A percentile compares a stretch with the other conserved stretches of the same genome.
These are phyloP conservation scores for Orchestia grillus DNA, from an alignment of 1,140 invertebrate genomes.

Conservation along the genomic window DNA sequence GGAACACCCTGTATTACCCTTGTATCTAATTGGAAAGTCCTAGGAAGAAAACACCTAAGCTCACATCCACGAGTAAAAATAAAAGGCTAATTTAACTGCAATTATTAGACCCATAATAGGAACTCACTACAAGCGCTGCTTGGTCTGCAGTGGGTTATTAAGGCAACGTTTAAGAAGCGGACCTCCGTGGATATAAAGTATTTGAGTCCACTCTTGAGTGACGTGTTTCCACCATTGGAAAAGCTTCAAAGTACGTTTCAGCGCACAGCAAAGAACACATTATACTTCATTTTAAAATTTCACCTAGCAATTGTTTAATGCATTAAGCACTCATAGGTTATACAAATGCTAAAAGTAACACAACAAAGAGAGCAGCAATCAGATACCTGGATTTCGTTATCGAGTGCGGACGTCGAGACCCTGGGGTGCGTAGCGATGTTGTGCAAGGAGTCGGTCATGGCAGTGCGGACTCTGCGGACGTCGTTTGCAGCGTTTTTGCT, in stretches of 20 bases:
- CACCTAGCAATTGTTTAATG: neutral
- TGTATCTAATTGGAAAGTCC: too few species aligned
- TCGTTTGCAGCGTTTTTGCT: conserved; percentile 66
- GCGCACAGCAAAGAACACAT: neutral
- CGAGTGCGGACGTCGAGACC: conserved; percentile 62
- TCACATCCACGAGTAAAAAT: too few species aligned
- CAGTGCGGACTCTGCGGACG: conserved; percentile 63
- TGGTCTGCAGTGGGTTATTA: too few species aligned
- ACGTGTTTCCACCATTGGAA: neutral
- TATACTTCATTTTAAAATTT: neutral
- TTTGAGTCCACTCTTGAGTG: too few species aligned
- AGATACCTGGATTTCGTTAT: conserved; percentile 65
- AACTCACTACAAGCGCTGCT: too few species aligned
- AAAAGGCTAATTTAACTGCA: too few species aligned
- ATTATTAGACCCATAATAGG: too few species aligned
- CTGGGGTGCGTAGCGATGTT: conserved; percentile 66
- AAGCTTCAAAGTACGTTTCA: neutral
- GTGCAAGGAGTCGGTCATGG: conserved; percentile 67
- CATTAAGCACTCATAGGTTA: neutral
- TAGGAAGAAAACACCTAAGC: too few species aligned
- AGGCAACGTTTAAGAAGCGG: too few species aligned
- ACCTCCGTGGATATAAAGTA: too few species aligned
- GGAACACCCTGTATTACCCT: neutral
- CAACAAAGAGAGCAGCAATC: neutral
- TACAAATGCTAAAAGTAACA: neutral